A percentile compares a stretch with the other conserved stretches of the same genome.
Evolutionary conservation across 2,888 invertebrate genomes (phyloP).

Genomic region (Meteorus colon): DNA sequence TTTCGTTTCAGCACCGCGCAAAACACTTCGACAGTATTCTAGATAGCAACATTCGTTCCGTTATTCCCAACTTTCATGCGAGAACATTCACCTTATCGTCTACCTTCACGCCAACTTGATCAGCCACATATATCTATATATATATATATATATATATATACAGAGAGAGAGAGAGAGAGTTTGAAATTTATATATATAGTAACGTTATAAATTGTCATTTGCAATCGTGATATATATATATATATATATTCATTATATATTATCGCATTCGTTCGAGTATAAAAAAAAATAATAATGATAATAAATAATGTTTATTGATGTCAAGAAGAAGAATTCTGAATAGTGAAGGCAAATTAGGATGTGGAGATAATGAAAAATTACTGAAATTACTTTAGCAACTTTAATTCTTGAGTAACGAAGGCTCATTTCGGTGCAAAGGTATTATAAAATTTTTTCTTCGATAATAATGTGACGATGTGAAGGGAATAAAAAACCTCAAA

Average conservation of each 20-base stretch:
- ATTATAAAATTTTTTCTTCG: no score
- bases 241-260: neutral
- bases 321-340: no score
- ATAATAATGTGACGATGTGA: no score
- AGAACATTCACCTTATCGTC: conserved; percentile 15
- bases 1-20: conserved; percentile 9
- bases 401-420: no score
- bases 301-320: no score
- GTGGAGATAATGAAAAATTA: neutral
- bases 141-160: neutral
- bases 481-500: neutral
- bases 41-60: conserved; percentile 13
- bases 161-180: neutral
- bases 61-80: conserved; percentile 4
- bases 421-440: no score
- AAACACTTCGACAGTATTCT: conserved; percentile 16
- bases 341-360: neutral
- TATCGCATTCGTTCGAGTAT: neutral
- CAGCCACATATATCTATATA: neutral
- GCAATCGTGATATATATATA: conserved; percentile 1
- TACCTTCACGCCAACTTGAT: conserved; percentile 9
- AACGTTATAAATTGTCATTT: conserved; percentile 11
- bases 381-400: no score
- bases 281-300: no score
- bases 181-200: neutral